These are phyloP conservation scores for Pseudopipra pipra DNA, from an alignment of 2,113 vertebrate genomes.

Conservation along the genomic window DNA sequence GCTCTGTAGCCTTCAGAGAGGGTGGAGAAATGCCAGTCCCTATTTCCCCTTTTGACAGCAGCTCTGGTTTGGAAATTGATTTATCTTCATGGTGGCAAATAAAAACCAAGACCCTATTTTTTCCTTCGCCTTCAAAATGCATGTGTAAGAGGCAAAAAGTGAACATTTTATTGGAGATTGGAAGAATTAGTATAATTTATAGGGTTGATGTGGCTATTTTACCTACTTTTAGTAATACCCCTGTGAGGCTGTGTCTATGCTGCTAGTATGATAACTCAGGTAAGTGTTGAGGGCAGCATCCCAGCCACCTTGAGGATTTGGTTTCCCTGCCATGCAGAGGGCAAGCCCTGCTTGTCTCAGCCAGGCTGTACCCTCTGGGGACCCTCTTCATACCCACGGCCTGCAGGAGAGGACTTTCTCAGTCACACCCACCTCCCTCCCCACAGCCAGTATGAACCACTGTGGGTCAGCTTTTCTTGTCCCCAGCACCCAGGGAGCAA, in stretches of 20 bases:
- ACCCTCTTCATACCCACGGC: rapidly evolving
- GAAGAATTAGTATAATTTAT: not conserved
- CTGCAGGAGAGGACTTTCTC: not conserved
- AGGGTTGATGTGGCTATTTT: not conserved
- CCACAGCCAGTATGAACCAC: rapidly evolving
- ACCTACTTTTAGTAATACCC: not conserved
- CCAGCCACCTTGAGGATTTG: not conserved
- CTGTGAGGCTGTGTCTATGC: rapidly evolving
- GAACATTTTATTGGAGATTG: not conserved
- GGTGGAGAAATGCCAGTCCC: not conserved
- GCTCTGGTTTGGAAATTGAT: not conserved
- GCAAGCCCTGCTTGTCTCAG: not conserved
- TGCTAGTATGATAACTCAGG: not conserved
- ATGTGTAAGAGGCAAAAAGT: not conserved
- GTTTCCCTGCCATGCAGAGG: not conserved
- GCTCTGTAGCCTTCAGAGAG: not conserved
- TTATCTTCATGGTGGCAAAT: not conserved
- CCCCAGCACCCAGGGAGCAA: not conserved
- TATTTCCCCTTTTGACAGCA: not conserved
- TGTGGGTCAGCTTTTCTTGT: not conserved
- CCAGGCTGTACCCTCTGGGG: not conserved
- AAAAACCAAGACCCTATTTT: not conserved
- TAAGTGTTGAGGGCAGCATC: not conserved
- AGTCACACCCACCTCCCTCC: not conserved
- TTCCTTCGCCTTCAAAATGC: not conserved